These are phyloP conservation scores for Anastrepha ludens DNA, from an alignment of 1,140 invertebrate genomes.

Conservation along the genomic window DNA sequence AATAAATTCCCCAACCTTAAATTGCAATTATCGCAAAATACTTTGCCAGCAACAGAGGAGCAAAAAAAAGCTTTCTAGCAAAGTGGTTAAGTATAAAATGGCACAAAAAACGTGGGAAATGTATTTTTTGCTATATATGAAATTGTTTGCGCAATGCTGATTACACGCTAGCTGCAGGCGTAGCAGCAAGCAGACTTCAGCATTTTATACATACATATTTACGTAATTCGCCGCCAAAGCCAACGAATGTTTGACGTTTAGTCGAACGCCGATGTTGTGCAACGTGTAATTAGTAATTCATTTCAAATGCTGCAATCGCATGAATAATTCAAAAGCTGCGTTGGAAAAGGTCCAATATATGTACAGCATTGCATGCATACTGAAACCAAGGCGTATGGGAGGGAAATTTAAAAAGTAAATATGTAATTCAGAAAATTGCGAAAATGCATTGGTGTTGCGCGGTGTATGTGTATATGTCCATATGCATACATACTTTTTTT, in stretches of 20 bases:
- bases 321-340: conserved; percentile 24
- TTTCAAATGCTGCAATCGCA: not conserved
- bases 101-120: not conserved
- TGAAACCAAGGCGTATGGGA: not conserved
- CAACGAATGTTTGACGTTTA: not conserved
- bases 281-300: conserved; percentile 34
- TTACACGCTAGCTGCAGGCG: not conserved
- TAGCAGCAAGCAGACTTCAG: not conserved
- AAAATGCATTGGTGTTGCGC: not conserved
- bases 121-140: not conserved
- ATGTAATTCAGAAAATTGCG: not conserved
- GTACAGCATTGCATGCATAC: not conserved
- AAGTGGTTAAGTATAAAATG: not conserved
- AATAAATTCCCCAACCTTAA: conserved; percentile 31
- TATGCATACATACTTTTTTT: too few relatives aligned
- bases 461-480: not conserved
- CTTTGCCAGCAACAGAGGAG: not conserved
- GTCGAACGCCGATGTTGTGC: not conserved
- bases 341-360: conserved; percentile 11
- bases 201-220: not conserved
- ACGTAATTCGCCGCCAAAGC: not conserved
- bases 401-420: not conserved
- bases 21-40: conserved; percentile 42
- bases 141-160: not conserved
- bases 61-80: not conserved